Base-by-base conservation (phyloP, 2,888 invertebrate genomes). In the Arctia plantaginis region DNA sequence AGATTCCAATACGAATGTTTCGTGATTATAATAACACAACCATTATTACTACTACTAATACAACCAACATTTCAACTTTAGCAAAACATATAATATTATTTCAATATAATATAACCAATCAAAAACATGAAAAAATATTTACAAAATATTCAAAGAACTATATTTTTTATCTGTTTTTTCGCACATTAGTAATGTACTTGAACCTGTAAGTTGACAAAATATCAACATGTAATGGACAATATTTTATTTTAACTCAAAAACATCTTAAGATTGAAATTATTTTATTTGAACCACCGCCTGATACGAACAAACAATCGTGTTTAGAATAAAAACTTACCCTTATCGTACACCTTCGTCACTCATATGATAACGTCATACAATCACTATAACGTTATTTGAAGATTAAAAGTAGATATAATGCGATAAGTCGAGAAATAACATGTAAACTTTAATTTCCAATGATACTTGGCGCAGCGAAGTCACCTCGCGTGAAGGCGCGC, bases 341-440 rank as follows among this genome's bases (percentile, higher is more conserved):
- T 94, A 94, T 94, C 93, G 90, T 90, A 91, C 92, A 90, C 90
- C 90, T 92, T 90, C 83, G 86, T 86, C 88, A 89, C 92, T 91
- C 92, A 89, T 88, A 87, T 88, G 90, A 90, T 93, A 91, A 92
- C 92, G 90, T 91, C 92, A 94, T 94, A 94, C 95, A 94, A 94
- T 95, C 94, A 95, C 94, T 90, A 90, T 82, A 91, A 89, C 88
- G 89, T 89, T 88, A 89, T 85, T 88, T 85, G 85, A 85, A 82
- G 85, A 89, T 89, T 88, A 89, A 81, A 83, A 85, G 80, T 74
- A 82, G 88, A 90, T 90, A 89, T 79, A 77, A 79, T 80, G 81
- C 84, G 87, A 86, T 90, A 90, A 90, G 89, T 90, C 86, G 86
- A 90, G 83, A 91, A 91, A 85, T 92, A 93, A 92, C 92, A 93